Percentiles rank a stretch among this genome's conserved stretches.
These are phyloP conservation scores for Trichonephila inaurata DNA, from an alignment of 1,140 invertebrate genomes.

Conservation along the genomic window DNA sequence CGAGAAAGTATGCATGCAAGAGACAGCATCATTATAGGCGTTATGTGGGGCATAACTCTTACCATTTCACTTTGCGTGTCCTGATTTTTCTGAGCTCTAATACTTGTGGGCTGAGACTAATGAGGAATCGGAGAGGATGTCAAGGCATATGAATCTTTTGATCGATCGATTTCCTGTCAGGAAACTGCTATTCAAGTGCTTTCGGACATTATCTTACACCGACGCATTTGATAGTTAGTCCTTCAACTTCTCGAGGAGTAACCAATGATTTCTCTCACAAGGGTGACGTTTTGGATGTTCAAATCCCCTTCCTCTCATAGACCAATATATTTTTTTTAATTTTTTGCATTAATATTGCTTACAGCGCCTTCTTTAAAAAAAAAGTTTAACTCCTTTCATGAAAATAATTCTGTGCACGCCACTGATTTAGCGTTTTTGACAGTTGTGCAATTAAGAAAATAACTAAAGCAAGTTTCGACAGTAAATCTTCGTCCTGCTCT, in stretches of 20 bases:
- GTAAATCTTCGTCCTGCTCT: no score
- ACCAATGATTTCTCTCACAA: no score
- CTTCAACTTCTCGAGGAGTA: background rate
- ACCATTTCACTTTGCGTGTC: slow-evolving; percentile 37
- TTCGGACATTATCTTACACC: background rate
- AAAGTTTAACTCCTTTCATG: no score
- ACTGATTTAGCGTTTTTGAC: no score
- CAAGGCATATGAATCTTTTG: slow-evolving; percentile 10
- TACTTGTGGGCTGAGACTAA: background rate
- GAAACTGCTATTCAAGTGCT: background rate
- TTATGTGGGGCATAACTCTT: slow-evolving; percentile 48
- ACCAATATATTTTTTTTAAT: no score
- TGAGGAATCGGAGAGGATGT: background rate
- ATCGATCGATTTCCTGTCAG: slow-evolving; percentile 29
- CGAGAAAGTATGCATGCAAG: background rate
- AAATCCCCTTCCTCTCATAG: no score
- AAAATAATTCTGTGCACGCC: no score
- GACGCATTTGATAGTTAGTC: background rate
- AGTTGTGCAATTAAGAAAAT: no score
- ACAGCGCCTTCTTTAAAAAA: no score
- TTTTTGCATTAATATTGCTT: no score
- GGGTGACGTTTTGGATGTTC: no score
- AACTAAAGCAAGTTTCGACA: no score
- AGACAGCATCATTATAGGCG: background rate
- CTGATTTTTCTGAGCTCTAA: slow-evolving; percentile 6